Percentiles rank a stretch among this genome's conserved stretches.
These are phyloP conservation scores for Calycopis cecrops DNA, from an alignment of 1,140 invertebrate species.

Conservation along the genomic window DNA sequence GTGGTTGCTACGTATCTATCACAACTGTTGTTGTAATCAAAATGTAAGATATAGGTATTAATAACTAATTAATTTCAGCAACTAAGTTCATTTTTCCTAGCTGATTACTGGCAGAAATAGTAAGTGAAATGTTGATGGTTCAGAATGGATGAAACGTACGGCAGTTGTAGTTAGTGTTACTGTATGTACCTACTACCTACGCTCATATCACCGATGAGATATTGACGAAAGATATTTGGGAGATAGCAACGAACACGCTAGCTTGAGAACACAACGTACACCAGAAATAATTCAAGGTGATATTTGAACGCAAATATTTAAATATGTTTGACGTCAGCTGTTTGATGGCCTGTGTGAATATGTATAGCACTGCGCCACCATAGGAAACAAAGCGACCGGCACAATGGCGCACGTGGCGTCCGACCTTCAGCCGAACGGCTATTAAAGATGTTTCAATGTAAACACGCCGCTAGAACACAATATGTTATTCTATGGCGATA, in stretches of 20 bases:
- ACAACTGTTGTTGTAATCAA: too few species aligned
- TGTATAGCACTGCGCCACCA: conserved; percentile 24
- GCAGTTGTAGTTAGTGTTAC: too few species aligned
- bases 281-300: conserved; percentile 25
- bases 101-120: too few species aligned
- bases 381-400: conserved; percentile 29
- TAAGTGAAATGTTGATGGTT: too few species aligned
- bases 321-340: conserved; percentile 23
- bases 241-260: neutral
- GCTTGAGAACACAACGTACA: conserved; percentile 3
- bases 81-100: too few species aligned
- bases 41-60: too few species aligned
- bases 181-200: too few species aligned
- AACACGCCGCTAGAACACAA: conserved; percentile 29
- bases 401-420: conserved; percentile 44
- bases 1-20: too few species aligned
- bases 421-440: conserved; percentile 47
- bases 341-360: conserved; percentile 28
- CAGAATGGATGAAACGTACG: too few species aligned
- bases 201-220: neutral
- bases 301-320: conserved; percentile 25
- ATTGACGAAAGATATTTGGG: neutral
- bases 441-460: conserved; percentile 37
- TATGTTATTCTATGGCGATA: conserved; percentile 15
- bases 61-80: too few species aligned